Percentiles rank a stretch among this genome's conserved stretches.
These are phyloP conservation scores for Blastobasis adustella DNA, from an alignment of 2,888 invertebrate genomes.

Conservation along the genomic window DNA sequence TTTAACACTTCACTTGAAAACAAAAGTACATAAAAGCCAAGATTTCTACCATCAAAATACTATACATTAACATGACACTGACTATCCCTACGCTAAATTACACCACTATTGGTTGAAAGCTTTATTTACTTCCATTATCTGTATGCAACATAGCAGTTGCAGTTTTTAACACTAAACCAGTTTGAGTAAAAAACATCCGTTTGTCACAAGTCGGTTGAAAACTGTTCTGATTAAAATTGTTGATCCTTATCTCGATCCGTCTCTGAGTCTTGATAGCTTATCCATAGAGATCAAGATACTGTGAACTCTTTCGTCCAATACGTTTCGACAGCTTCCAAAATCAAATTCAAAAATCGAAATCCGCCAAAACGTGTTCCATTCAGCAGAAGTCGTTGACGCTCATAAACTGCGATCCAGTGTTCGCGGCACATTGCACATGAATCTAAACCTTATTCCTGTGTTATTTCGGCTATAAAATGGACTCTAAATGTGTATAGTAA, in stretches of 20 bases:
- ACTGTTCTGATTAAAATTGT: too few species aligned
- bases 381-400: constrained; percentile 40
- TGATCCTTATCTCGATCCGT: neutral
- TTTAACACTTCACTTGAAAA: too few species aligned
- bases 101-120: too few species aligned
- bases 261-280: neutral
- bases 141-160: too few species aligned
- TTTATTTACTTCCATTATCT: too few species aligned
- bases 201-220: constrained; percentile 7
- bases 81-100: too few species aligned
- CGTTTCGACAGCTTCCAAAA: constrained; percentile 14
- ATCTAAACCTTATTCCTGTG: constrained; percentile 53
- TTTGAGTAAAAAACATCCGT: constrained; percentile 6
- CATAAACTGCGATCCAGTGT: constrained; percentile 34
- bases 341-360: constrained; percentile 40
- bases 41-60: too few species aligned
- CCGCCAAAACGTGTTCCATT: constrained; percentile 58
- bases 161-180: too few species aligned
- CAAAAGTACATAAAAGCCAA: too few species aligned
- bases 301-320: constrained; percentile 1
- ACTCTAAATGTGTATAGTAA: constrained; percentile 23
- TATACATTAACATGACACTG: too few species aligned
- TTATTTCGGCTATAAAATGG: constrained; percentile 32
- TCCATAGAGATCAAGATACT: constrained; percentile 3
- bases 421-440: constrained; percentile 29